Evolutionary conservation across 2,888 invertebrate genomes (phyloP).

Genomic region (Ochropacha duplaris): DNA sequence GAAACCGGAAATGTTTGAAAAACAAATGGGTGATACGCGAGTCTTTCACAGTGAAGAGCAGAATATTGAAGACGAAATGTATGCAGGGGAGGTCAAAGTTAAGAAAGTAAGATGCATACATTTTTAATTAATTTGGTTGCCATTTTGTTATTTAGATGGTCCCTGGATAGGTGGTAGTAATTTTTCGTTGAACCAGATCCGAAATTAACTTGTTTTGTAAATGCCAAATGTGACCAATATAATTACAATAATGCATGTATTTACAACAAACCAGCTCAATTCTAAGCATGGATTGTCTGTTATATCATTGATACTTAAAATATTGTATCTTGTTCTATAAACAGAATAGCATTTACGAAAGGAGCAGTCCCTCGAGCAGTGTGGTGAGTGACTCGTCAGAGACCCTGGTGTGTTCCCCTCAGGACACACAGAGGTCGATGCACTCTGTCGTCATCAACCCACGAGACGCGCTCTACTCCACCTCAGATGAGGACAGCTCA

Average conservation of each 20-base stretch:
- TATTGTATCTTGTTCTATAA: not conserved
- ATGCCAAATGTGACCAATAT: too few relatives aligned
- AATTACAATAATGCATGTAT: too few relatives aligned
- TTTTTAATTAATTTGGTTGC: not conserved
- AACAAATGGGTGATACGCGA: slow-evolving; percentile 68
- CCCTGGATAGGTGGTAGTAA: too few relatives aligned
- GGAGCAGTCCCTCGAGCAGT: slow-evolving; percentile 47
- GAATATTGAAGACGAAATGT: slow-evolving; percentile 40
- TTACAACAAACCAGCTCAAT: not conserved
- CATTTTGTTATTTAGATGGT: too few relatives aligned
- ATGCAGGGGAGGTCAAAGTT: slow-evolving; percentile 42
- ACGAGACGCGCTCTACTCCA: slow-evolving; percentile 62
- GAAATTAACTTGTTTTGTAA: too few relatives aligned
- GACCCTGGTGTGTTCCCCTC: slow-evolving; percentile 64
- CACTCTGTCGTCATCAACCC: slow-evolving; percentile 45
- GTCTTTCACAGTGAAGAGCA: slow-evolving; percentile 44
- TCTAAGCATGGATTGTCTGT: not conserved
- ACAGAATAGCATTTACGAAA: slow-evolving; percentile 18
- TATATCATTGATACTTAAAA: too few relatives aligned
- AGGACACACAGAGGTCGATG: slow-evolving; percentile 28
- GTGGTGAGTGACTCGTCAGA: slow-evolving; percentile 66
- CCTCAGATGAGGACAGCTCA: slow-evolving; percentile 53
- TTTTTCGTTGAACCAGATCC: too few relatives aligned
- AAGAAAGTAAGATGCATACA: slow-evolving; percentile 42
- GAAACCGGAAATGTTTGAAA: slow-evolving; percentile 71